Evolutionary conservation across 2,888 invertebrate species (phyloP), one percentile per base, ranked within the genome.

Genomic region (Phrixothrix hirtus): DNA sequence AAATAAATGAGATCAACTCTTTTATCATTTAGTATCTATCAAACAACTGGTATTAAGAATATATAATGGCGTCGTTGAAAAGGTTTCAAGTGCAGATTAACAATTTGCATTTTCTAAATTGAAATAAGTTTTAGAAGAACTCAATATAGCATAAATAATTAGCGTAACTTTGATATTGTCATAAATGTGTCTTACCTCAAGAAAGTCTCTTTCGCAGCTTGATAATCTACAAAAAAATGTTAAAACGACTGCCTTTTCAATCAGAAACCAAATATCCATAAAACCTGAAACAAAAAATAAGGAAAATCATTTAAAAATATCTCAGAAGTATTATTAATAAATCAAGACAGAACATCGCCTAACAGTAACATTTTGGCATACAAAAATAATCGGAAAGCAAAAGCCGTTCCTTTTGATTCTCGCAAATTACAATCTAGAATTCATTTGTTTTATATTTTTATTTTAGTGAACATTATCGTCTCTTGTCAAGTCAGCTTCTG

Each of bases 141-240:
- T n/a, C n/a, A n/a, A n/a, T n/a, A n/a, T n/a, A n/a, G n/a, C n/a
- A n/a, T n/a, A n/a, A n/a, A n/a, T n/a, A n/a, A n/a, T n/a, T n/a
- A n/a, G n/a, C n/a, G n/a, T n/a, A n/a, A n/a, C n/a, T n/a, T n/a
- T n/a, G n/a, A n/a, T n/a, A n/a, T n/a, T n/a, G n/a, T n/a, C n/a
- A n/a, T n/a, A n/a, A n/a, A n/a, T n/a, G n/a, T n/a, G 2, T 12
- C 67, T 71, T 62, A 73, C 73, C 63, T 70, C 67, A 13, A 68
- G 61, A 59, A 71, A 60, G 59, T 72, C 69, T 57, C 67, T 60
- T 47, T 57, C 58, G 47, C 59, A 61, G 26, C 56, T 51, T 21
- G 65, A 57, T 54, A 68, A 57, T 57, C 64, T 62, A 60, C 63
- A 65, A 53, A 69, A 49, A 49, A 65, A 51, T 49, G 68, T 53